Conservation (phyloP, 2,888 invertebrate species). For the Tipula lateralis region DNA sequence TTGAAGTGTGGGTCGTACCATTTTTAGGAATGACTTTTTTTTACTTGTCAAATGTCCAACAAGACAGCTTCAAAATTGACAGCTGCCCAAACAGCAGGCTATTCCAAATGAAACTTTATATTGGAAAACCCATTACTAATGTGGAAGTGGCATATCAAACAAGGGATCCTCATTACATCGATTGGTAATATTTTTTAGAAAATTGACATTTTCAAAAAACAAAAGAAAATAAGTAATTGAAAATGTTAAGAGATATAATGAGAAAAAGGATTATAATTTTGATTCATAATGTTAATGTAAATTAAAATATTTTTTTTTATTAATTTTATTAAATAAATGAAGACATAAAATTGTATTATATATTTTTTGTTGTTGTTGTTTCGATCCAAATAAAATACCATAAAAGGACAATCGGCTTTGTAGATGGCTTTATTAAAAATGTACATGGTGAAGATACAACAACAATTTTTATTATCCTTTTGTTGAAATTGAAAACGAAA, state of each 20-base stretch:
- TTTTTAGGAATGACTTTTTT: too few relatives aligned
- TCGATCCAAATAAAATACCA: not conserved
- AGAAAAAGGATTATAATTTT: not conserved
- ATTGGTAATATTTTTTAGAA: not conserved
- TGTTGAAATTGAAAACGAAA: slow-evolving; percentile 1
- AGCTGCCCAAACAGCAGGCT: too few relatives aligned
- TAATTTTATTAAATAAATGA: not conserved
- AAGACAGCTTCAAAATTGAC: too few relatives aligned
- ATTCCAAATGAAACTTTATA: too few relatives aligned
- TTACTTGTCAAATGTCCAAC: too few relatives aligned
- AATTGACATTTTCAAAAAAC: not conserved
- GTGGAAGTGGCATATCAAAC: too few relatives aligned
- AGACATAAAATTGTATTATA: not conserved
- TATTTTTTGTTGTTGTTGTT: not conserved
- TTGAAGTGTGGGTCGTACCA: too few relatives aligned
- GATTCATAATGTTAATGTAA: not conserved
- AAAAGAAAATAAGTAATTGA: not conserved
- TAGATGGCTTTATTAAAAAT: not conserved
- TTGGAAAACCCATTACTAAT: too few relatives aligned
- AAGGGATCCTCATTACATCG: too few relatives aligned
- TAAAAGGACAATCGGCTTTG: slow-evolving; percentile 16
- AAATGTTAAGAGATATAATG: not conserved
- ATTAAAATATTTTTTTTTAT: not conserved
- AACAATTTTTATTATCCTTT: not conserved
- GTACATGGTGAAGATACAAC: not conserved